A percentile compares a stretch with the other conserved stretches of the same genome.
phyloP scores from a whole-genome alignment of 2,113 vertebrate species.

The Neodontobutis hainanensis region DNA sequence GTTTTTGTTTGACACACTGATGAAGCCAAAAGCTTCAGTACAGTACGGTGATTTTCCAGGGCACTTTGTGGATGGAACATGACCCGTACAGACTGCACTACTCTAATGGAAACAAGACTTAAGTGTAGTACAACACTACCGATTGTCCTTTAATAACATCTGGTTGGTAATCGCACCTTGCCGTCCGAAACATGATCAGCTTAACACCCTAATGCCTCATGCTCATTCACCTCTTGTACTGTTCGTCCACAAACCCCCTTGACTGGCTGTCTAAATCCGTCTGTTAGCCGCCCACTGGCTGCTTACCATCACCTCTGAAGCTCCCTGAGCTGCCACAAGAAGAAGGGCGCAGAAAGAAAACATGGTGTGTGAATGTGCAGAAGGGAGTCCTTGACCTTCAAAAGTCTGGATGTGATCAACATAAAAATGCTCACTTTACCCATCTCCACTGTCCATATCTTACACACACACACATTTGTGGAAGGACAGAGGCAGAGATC shows the following conservation, averaged over 20 bases:
- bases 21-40: no score
- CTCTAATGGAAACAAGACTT: background rate
- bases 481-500: conserved; percentile 34
- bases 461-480: conserved; percentile 38
- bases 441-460: conserved; percentile 25
- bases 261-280: conserved; percentile 64
- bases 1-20: no score
- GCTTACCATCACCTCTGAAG: conserved; percentile 53
- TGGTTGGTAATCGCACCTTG: conserved; percentile 47
- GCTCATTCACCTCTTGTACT: conserved; percentile 17
- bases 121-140: background rate
- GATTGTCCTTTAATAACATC: conserved; percentile 66
- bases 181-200: conserved; percentile 49
- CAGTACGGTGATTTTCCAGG: background rate
- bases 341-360: conserved; percentile 47
- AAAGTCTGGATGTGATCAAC: conserved; percentile 69
- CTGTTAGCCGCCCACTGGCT: conserved; percentile 57
- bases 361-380: conserved; percentile 24
- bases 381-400: conserved; percentile 74
- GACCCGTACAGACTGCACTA: background rate
- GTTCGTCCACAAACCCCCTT: conserved; percentile 38
- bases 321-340: conserved; percentile 64
- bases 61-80: background rate
- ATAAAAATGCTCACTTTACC: conserved; percentile 68
- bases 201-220: conserved; percentile 50